phyloP scores from a whole-genome alignment of 2,113 vertebrate species.

The Bufo gargarizans region DNA sequence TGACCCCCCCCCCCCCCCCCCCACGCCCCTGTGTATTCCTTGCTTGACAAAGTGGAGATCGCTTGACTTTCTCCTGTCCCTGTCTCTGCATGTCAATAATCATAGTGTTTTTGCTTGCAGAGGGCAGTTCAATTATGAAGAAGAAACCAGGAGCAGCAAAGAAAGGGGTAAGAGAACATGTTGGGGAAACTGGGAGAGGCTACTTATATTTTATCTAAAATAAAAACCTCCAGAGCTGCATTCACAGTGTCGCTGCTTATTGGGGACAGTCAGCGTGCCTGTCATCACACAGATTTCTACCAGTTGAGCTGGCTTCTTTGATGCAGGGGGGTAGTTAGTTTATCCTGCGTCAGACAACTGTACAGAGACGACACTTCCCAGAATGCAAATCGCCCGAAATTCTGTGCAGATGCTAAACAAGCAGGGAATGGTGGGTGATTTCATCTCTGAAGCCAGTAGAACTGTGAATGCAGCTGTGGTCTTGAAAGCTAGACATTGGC shows the following conservation, averaged over 20 bases:
- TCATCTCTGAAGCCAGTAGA: neutral
- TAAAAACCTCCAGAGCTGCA: neutral
- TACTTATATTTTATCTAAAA: too few species aligned
- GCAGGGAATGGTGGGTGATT: neutral
- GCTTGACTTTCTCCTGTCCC: neutral
- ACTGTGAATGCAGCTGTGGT: neutral
- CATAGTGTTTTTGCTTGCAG: conserved; percentile 66
- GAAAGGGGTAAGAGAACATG: conserved; percentile 71
- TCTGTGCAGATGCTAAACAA: neutral
- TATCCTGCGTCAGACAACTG: too few species aligned
- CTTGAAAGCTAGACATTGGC: neutral
- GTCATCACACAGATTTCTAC: too few species aligned
- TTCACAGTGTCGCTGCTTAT: neutral
- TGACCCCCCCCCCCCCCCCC: neutral
- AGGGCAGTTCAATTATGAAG: conserved; percentile 75
- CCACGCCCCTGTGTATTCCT: neutral
- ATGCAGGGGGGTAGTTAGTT: too few species aligned
- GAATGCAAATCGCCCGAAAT: too few species aligned
- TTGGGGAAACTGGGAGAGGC: neutral
- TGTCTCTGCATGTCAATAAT: neutral
- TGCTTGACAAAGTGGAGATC: neutral
- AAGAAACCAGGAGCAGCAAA: conserved; percentile 76
- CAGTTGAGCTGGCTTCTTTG: too few species aligned
- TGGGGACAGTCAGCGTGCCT: too few species aligned
- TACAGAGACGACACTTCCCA: too few species aligned